Evolutionary conservation across 1,140 invertebrate genomes (phyloP).

Genomic region (Drosophila navojoa): DNA sequence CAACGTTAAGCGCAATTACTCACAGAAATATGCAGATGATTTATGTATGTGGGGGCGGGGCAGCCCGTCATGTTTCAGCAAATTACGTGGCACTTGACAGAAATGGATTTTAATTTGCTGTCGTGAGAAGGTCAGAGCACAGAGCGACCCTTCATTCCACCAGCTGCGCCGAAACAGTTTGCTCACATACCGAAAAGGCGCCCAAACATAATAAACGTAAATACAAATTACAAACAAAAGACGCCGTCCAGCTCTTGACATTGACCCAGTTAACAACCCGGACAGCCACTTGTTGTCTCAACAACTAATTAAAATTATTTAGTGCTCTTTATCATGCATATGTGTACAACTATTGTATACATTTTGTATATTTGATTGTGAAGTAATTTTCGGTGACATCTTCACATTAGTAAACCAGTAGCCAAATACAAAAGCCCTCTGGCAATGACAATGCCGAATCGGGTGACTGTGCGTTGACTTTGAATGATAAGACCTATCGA

Average conservation of each 20-base stretch:
- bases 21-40: conserved; percentile 45
- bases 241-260: conserved; percentile 55
- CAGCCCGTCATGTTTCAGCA: conserved; percentile 60
- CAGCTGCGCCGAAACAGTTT: conserved; percentile 34
- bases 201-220: conserved; percentile 3
- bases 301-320: conserved; percentile 77
- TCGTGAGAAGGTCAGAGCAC: conserved; percentile 24
- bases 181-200: conserved; percentile 38
- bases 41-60: conserved; percentile 52
- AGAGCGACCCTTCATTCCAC: conserved; percentile 32
- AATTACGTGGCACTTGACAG: conserved; percentile 69
- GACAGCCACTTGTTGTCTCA: conserved; percentile 52
- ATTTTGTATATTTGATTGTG: conserved; percentile 40
- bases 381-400: conserved; percentile 63
- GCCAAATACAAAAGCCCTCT: conserved; percentile 12
- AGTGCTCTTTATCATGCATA: conserved; percentile 30
- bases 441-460: conserved; percentile 26
- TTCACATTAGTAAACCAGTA: conserved; percentile 42
- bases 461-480: conserved; percentile 35
- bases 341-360: conserved; percentile 55
- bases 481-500: conserved; percentile 24
- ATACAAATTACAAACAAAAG: conserved; percentile 39
- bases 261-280: conserved; percentile 68
- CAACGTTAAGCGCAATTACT: conserved; percentile 48
- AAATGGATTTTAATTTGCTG: conserved; percentile 29